These are phyloP conservation scores for Phyto melanocephala DNA, from an alignment of 2,888 invertebrate genomes.

Conservation along the genomic window DNA sequence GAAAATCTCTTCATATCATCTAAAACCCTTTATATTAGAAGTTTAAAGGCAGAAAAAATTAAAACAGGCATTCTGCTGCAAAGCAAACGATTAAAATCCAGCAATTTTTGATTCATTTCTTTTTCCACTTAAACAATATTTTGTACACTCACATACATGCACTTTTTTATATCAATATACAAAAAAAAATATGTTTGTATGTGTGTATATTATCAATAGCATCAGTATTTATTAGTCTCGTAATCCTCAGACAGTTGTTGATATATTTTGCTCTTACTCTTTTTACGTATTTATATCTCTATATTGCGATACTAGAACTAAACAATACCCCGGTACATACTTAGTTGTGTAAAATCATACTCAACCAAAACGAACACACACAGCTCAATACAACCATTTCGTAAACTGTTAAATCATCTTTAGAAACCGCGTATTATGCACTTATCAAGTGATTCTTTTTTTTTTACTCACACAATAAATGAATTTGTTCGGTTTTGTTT, in stretches of 20 bases:
- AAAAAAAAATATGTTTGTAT: too few species aligned
- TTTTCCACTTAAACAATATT: conserved; percentile 27
- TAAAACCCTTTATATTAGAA: not conserved
- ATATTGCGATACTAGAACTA: conserved; percentile 32
- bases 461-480: conserved; percentile 42
- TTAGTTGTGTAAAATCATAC: not conserved
- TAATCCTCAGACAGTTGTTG: conserved; percentile 65
- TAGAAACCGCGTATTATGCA: conserved; percentile 65
- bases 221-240: conserved; percentile 65
- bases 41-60: not conserved
- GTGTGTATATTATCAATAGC: conserved; percentile 33
- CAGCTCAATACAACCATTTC: not conserved
- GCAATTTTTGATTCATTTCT: conserved; percentile 46
- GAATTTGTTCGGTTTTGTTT: conserved; percentile 42
- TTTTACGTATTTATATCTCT: not conserved
- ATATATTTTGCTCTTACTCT: conserved; percentile 29
- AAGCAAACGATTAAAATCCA: conserved; percentile 55
- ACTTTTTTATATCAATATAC: not conserved
- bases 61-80: conserved; percentile 10
- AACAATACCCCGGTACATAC: conserved; percentile 24
- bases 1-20: too few species aligned
- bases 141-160: not conserved
- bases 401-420: conserved; percentile 64
- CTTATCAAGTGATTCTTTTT: conserved; percentile 56
- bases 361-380: not conserved